Evolutionary conservation across 2,797 vertebrate genomes (phyloP).

Genomic region (Sylvilagus floridanus): DNA sequence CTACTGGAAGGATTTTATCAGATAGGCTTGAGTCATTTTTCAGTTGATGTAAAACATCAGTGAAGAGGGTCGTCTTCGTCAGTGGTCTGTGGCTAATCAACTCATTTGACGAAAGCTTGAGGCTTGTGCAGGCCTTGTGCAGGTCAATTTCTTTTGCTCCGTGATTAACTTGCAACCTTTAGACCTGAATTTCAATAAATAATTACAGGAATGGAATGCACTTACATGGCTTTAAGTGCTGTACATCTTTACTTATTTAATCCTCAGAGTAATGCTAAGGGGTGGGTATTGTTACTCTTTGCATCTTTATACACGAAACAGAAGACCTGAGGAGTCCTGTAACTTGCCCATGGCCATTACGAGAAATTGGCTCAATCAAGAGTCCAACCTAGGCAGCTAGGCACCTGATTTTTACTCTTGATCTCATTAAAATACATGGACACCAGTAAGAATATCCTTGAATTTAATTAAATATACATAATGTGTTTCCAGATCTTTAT

Average conservation of each 20-base stretch:
- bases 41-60: neutral
- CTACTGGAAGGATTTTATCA: constrained; percentile 49
- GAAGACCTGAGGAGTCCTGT: neutral
- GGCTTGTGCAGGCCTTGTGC: neutral
- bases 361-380: neutral
- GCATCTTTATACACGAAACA: neutral
- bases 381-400: neutral
- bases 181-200: constrained; percentile 46
- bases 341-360: neutral
- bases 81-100: constrained; percentile 3
- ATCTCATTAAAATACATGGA: constrained; percentile 2
- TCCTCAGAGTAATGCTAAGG: neutral
- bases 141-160: constrained; percentile 1
- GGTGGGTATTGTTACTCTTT: neutral
- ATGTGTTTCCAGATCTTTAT: neutral
- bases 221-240: neutral
- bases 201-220: neutral
- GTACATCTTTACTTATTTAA: neutral
- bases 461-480: constrained; percentile 35
- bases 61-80: neutral
- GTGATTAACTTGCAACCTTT: neutral
- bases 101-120: constrained; percentile 37
- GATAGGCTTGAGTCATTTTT: constrained; percentile 36
- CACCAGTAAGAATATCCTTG: neutral
- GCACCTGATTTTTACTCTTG: neutral